Conservation (phyloP, 2,888 invertebrate genomes). For the Schizaphis graminum region DNA sequence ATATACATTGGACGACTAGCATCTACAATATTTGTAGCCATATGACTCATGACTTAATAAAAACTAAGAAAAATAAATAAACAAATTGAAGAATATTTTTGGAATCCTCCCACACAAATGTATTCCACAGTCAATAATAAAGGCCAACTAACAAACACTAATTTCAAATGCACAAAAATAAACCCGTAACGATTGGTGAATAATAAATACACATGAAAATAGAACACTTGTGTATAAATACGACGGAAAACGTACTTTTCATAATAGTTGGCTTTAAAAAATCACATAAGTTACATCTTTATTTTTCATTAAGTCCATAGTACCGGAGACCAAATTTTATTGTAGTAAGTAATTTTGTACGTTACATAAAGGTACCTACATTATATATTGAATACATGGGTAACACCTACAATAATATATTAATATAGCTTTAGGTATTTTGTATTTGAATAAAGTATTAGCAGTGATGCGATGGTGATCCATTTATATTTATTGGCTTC, state of each 20-base stretch:
- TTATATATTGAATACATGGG: neutral
- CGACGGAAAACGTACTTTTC: neutral
- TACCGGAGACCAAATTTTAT: neutral
- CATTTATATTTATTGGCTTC: neutral
- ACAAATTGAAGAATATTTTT: constrained; percentile 53
- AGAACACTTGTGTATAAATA: constrained; percentile 7
- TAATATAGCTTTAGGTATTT: neutral
- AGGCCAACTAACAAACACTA: neutral
- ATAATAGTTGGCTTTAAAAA: neutral
- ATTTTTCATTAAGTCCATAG: neutral
- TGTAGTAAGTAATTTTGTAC: neutral
- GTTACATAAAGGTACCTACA: neutral
- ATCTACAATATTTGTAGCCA: constrained; percentile 20
- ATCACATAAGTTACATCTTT: neutral
- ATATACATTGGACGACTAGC: neutral
- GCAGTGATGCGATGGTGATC: neutral
- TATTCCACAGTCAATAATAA: neutral
- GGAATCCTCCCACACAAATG: constrained; percentile 41
- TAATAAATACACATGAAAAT: neutral
- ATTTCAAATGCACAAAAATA: constrained; percentile 49
- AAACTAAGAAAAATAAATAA: neutral
- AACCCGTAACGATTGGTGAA: constrained; percentile 24
- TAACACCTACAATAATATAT: neutral
- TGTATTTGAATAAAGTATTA: neutral
- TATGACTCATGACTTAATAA: constrained; percentile 17